Conservation (phyloP, 1,140 invertebrate species). For the Drosophila nannoptera region DNA sequence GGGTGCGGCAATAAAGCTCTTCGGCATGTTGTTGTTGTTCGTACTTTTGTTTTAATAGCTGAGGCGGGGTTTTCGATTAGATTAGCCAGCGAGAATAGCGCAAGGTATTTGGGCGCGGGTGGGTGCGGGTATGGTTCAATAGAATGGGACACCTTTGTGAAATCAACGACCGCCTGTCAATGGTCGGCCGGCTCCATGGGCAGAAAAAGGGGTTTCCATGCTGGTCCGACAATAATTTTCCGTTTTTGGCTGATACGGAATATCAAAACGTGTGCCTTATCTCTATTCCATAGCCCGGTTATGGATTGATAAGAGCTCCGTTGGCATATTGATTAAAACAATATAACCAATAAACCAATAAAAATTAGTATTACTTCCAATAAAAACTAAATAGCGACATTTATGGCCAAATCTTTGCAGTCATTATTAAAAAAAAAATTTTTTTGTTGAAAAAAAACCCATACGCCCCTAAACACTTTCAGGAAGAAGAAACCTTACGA, state of each 20-base stretch:
- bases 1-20: constrained; percentile 73
- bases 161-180: constrained; percentile 34
- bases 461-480: not conserved
- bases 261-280: constrained; percentile 50
- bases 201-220: constrained; percentile 15
- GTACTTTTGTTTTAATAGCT: constrained; percentile 74
- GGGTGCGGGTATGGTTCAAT: not conserved
- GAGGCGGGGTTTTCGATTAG: constrained; percentile 69
- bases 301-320: constrained; percentile 57
- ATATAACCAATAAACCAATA: constrained; percentile 76
- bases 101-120: not conserved
- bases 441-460: not conserved
- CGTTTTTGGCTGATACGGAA: constrained; percentile 27
- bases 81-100: constrained; percentile 43
- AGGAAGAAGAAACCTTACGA: constrained; percentile 7
- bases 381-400: constrained; percentile 79
- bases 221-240: constrained; percentile 24
- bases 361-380: constrained; percentile 78
- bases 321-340: constrained; percentile 73
- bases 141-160: constrained; percentile 40
- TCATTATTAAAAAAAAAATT: constrained; percentile 60
- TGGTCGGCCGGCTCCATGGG: constrained; percentile 3
- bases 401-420: constrained; percentile 78
- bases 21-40: constrained; percentile 51
- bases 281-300: constrained; percentile 26